Evolutionary conservation across 2,113 vertebrate genomes (phyloP).

Genomic region (Bufo gargarizans): DNA sequence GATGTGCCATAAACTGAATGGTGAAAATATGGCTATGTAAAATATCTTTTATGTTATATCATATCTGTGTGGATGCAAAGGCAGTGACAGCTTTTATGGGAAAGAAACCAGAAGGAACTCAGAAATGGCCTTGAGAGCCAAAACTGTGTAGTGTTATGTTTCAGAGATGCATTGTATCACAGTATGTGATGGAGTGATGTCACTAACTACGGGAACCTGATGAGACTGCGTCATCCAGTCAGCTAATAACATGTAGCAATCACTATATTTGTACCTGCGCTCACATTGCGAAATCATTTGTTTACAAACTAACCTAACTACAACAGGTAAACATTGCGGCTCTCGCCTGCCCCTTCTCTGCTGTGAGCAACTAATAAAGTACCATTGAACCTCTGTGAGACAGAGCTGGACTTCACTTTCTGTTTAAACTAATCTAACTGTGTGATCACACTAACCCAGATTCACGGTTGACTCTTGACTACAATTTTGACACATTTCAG

Average conservation of each 20-base stretch:
- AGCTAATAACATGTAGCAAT: not conserved
- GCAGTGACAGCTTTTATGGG: slow-evolving; percentile 11
- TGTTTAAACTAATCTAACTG: no score
- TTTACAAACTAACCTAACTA: not conserved
- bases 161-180: not conserved
- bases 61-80: slow-evolving; percentile 12
- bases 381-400: no score
- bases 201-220: not conserved
- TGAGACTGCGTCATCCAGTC: not conserved
- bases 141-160: not conserved
- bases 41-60: slow-evolving; percentile 11
- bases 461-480: no score
- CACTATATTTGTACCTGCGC: not conserved
- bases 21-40: slow-evolving; percentile 43
- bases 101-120: not conserved
- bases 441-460: no score
- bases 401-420: no score
- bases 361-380: no score
- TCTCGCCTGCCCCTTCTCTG: no score
- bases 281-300: not conserved
- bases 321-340: no score
- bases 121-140: not conserved
- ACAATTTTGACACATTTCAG: no score
- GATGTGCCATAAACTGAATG: slow-evolving; percentile 42
- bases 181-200: not conserved